Conservation (phyloP, 2,888 invertebrate genomes). For the Trachelus troglodyta region DNA sequence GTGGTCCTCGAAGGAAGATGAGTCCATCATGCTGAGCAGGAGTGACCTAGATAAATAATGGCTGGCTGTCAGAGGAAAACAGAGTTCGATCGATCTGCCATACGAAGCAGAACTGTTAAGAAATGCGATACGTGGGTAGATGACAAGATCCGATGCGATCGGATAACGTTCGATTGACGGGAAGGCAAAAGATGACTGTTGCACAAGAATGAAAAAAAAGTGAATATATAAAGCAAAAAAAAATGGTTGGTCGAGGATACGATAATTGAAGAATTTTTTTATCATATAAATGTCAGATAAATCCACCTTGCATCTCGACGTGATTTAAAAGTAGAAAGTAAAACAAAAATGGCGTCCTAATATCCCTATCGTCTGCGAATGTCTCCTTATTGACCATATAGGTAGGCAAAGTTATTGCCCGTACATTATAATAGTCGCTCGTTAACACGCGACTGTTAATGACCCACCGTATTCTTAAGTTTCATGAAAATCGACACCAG, state of each 20-base stretch:
- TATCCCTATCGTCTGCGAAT: not conserved
- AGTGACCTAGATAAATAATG: not conserved
- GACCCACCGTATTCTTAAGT: not conserved
- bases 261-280: not conserved
- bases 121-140: not conserved
- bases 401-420: not conserved
- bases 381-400: not conserved
- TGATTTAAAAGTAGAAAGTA: not conserved
- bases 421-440: not conserved
- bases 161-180: not conserved
- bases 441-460: not conserved
- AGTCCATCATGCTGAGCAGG: not conserved
- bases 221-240: not conserved
- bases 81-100: not conserved
- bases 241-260: not conserved
- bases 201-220: not conserved
- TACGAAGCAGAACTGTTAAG: not conserved
- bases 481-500: not conserved
- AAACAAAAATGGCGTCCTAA: not conserved
- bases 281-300: not conserved
- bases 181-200: not conserved
- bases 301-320: not conserved
- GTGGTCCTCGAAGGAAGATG: not conserved
- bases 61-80: not conserved
- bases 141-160: not conserved